phyloP scores from a whole-genome alignment of 1,140 invertebrate genomes.

The Dufourea novaeangliae region DNA sequence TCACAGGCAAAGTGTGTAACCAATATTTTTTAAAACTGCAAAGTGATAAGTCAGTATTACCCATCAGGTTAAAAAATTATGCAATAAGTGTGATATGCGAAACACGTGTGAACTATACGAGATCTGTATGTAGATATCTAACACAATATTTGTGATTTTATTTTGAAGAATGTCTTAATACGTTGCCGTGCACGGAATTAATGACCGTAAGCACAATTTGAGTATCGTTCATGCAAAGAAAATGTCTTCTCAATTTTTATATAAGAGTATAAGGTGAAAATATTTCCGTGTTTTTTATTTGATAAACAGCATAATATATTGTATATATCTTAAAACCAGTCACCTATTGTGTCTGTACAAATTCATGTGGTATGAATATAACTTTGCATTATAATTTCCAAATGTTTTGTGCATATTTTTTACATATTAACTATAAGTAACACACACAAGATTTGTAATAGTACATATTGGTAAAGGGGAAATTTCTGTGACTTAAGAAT shows the following conservation, averaged over 20 bases:
- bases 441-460: slow-evolving; percentile 7
- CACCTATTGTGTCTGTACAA: slow-evolving; percentile 4
- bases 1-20: neutral
- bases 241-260: slow-evolving; percentile 47
- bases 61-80: neutral
- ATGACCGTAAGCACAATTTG: slow-evolving; percentile 24
- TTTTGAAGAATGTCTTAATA: neutral
- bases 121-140: slow-evolving; percentile 13
- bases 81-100: neutral
- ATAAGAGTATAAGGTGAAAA: slow-evolving; percentile 12
- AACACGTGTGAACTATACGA: neutral
- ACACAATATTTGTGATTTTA: neutral
- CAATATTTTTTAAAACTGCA: slow-evolving; percentile 16
- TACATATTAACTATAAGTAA: slow-evolving; percentile 15
- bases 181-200: slow-evolving; percentile 19
- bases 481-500: slow-evolving; percentile 22
- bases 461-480: neutral
- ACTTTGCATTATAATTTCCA: slow-evolving; percentile 22
- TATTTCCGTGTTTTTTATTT: neutral
- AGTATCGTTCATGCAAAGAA: neutral
- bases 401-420: slow-evolving; percentile 8
- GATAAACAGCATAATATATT: neutral
- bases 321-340: slow-evolving; percentile 28
- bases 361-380: slow-evolving; percentile 13
- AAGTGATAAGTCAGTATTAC: slow-evolving; percentile 31